A percentile compares a stretch with the other conserved stretches of the same genome.
These are phyloP conservation scores for Mormyrus hasselquistii DNA, from an alignment of 2,797 vertebrate species.

Conservation along the genomic window DNA sequence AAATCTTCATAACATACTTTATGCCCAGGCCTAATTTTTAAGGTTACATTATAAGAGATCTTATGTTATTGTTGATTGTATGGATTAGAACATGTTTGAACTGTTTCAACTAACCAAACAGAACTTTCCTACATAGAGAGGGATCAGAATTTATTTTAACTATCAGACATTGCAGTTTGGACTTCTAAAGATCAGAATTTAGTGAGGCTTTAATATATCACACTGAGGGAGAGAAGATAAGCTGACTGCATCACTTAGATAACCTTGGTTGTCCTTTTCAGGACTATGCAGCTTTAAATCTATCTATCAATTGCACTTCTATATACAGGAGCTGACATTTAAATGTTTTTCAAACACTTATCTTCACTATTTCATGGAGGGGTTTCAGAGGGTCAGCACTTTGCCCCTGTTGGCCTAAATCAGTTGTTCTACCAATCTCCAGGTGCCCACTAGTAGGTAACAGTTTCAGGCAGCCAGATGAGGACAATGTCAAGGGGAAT, in stretches of 20 bases:
- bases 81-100: background rate
- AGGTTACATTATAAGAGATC: background rate
- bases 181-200: background rate
- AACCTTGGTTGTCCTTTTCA: background rate
- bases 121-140: background rate
- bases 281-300: constrained; percentile 12
- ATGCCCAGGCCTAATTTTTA: background rate
- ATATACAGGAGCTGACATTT: constrained; percentile 21
- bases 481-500: constrained; percentile 46
- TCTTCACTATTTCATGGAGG: constrained; percentile 9
- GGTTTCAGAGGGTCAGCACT: background rate
- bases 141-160: background rate
- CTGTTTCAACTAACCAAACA: background rate
- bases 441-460: constrained; percentile 53
- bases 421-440: constrained; percentile 34
- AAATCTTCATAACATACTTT: background rate
- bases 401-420: constrained; percentile 15
- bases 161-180: background rate
- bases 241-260: background rate
- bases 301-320: background rate
- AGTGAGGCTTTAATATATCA: background rate
- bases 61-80: background rate
- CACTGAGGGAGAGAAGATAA: background rate
- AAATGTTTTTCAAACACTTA: constrained; percentile 17
- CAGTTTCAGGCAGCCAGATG: constrained; percentile 49